phyloP scores from a whole-genome alignment of 2,113 vertebrate genomes.

The Pionites leucogaster region DNA sequence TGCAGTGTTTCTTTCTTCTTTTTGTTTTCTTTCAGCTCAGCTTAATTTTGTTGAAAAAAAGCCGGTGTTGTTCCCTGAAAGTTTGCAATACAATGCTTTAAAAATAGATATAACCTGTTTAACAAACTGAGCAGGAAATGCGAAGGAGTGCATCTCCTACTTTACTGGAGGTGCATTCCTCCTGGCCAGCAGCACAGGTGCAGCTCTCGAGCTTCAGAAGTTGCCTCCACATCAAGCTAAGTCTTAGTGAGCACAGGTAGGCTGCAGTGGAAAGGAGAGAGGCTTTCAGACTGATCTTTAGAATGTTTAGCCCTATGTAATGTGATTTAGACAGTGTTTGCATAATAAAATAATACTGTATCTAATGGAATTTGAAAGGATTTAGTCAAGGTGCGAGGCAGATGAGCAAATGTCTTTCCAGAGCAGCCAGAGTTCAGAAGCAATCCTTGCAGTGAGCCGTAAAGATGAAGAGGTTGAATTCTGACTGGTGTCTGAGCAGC shows the following conservation, averaged over 20 bases:
- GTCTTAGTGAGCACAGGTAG: conserved; percentile 7
- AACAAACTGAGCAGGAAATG: conserved; percentile 72
- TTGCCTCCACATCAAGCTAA: conserved; percentile 44
- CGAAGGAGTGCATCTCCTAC: conserved; percentile 61
- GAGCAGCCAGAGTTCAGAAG: not conserved
- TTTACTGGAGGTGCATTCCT: conserved; percentile 68
- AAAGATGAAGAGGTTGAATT: not conserved
- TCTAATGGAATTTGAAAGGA: not conserved
- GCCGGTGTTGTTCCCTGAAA: conserved; percentile 1
- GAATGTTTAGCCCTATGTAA: fast-evolving
- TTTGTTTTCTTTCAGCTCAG: not conserved
- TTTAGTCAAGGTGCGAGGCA: not conserved
- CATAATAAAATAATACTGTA: not conserved
- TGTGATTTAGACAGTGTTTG: not conserved
- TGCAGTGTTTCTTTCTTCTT: not conserved
- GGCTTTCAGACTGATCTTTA: not conserved
- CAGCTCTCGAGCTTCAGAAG: conserved; percentile 44
- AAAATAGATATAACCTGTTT: conserved; percentile 75
- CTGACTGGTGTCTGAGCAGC: not conserved
- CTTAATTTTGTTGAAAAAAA: conserved; percentile 47
- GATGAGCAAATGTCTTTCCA: not conserved
- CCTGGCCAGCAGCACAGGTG: conserved; percentile 68
- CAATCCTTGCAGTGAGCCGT: not conserved
- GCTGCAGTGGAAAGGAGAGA: not conserved
- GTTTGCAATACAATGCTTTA: conserved; percentile 47